Conservation (phyloP, 2,113 vertebrate species). For the Seriola quinqueradiata region DNA sequence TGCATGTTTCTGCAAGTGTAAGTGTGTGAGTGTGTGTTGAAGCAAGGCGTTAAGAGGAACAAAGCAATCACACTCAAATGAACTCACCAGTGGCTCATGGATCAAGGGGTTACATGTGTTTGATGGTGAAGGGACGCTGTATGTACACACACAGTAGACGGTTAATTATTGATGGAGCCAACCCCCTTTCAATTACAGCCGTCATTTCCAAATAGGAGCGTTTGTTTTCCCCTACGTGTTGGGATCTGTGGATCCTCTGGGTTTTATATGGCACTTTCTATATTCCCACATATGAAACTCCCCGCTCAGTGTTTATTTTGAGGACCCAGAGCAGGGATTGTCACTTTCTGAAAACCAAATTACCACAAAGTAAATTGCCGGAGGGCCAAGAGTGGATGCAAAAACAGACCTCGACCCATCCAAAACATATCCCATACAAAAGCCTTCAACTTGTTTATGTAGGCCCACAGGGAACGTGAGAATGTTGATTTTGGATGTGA, state of each 20-base stretch:
- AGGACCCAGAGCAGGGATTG: conserved; percentile 23
- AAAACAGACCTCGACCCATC: conserved; percentile 28
- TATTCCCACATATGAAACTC: conserved; percentile 14
- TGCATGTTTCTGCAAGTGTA: conserved; percentile 32
- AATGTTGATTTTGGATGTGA: conserved; percentile 45
- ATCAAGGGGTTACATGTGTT: conserved; percentile 54
- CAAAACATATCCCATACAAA: conserved; percentile 25
- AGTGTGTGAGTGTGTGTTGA: conserved; percentile 25
- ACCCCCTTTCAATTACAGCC: conserved; percentile 62
- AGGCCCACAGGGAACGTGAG: conserved; percentile 19
- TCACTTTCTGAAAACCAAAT: conserved; percentile 46
- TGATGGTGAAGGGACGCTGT: conserved; percentile 51
- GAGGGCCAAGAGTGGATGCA: conserved; percentile 37
- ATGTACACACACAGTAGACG: conserved; percentile 43
- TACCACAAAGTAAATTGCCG: conserved; percentile 25
- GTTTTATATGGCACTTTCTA: conserved; percentile 8
- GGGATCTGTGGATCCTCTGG: conserved; percentile 24
- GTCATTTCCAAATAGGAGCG: conserved; percentile 12
- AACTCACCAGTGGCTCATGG: conserved; percentile 53
- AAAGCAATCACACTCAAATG: conserved; percentile 62
- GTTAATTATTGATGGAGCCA: conserved; percentile 71
- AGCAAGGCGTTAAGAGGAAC: conserved; percentile 27
- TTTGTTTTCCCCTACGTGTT: conserved; percentile 6
- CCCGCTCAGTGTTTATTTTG: conserved; percentile 19
- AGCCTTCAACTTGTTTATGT: conserved; percentile 18